These are phyloP conservation scores for Sapayoa aenigma DNA, from an alignment of 2,113 vertebrate species.

Conservation along the genomic window DNA sequence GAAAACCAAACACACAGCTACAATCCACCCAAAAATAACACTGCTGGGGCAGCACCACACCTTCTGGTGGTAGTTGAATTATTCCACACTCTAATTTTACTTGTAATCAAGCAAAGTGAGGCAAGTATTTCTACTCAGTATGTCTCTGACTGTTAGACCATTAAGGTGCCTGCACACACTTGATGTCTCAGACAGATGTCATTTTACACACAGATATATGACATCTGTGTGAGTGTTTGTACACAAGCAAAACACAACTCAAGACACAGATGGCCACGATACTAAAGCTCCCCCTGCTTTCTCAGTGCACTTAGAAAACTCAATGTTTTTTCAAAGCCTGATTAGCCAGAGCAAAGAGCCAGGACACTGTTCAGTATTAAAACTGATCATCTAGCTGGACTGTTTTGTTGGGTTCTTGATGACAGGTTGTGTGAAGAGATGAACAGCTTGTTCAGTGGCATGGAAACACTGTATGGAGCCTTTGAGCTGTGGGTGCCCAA, in stretches of 20 bases:
- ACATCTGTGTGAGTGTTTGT: rapidly evolving
- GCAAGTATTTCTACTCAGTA: background rate
- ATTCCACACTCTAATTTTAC: background rate
- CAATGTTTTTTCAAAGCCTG: background rate
- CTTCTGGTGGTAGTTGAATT: background rate
- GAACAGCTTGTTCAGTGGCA: background rate
- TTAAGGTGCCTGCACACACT: background rate
- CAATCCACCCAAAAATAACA: background rate
- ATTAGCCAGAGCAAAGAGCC: background rate
- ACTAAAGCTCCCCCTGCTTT: background rate
- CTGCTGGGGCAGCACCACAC: background rate
- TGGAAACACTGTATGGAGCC: background rate
- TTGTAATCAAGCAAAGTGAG: background rate
- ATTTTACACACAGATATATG: background rate
- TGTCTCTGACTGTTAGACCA: background rate
- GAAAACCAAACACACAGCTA: background rate
- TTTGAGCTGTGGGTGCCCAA: background rate
- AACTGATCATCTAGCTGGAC: background rate
- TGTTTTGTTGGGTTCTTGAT: background rate
- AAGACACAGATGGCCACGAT: rapidly evolving
- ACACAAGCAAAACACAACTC: background rate
- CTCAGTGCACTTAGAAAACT: background rate
- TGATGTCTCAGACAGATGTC: rapidly evolving
- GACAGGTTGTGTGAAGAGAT: background rate
- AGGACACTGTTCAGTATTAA: background rate